These are phyloP conservation scores for Bombus huntii DNA, from an alignment of 1,140 invertebrate species.

Conservation along the genomic window DNA sequence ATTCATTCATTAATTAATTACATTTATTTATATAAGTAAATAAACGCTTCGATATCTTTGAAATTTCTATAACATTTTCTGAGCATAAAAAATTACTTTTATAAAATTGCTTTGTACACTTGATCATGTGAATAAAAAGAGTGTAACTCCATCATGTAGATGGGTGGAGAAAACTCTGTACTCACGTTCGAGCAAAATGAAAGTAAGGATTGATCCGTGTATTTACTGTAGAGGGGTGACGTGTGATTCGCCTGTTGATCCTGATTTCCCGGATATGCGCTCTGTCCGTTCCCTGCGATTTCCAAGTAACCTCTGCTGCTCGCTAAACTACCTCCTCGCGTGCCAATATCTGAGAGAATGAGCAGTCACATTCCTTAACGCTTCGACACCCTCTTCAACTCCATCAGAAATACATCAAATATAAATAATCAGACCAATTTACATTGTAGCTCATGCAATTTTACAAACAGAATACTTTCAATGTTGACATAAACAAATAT, in stretches of 20 bases:
- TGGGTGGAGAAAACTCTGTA: constrained; percentile 8
- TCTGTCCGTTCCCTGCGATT: constrained; percentile 59
- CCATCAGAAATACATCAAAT: neutral
- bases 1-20: no score
- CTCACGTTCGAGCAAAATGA: constrained; percentile 79
- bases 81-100: neutral
- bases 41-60: neutral
- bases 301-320: constrained; percentile 75
- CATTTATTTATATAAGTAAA: neutral
- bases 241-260: constrained; percentile 57
- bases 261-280: constrained; percentile 34
- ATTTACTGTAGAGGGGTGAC: constrained; percentile 73
- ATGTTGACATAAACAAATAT: no score
- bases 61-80: no score
- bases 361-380: neutral
- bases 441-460: neutral
- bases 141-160: neutral
- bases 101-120: neutral
- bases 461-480: no score
- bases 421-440: neutral
- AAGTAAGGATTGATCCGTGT: constrained; percentile 76
- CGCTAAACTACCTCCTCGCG: constrained; percentile 76
- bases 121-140: constrained; percentile 20
- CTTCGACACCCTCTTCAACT: neutral
- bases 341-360: constrained; percentile 70